Evolutionary conservation across 2,888 invertebrate genomes (phyloP), one percentile per base, ranked within the genome.

Genomic region (Ochropleura plecta): DNA sequence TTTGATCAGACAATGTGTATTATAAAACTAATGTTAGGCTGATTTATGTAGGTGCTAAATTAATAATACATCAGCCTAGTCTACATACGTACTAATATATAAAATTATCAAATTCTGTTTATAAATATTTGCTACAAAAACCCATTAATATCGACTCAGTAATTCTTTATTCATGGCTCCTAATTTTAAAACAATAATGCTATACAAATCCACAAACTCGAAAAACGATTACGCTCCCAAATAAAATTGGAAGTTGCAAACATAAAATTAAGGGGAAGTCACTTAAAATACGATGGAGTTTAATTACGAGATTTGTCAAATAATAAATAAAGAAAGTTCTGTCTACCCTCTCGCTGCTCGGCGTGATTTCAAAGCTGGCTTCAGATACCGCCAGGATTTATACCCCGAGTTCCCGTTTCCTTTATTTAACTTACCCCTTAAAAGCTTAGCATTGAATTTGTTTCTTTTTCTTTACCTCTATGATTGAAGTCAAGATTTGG

Each of bases 251-350:
- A 77, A 85, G 74, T 83, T 76, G 59, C 77, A 76, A 79, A 80
- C 76, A 81, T 77, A 74, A 84, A 87, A 85, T 87, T 82, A 82
- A 82, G 72, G 73, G 71, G 53, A 82, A 88, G 86, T 89, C 82
- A 86, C 86, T 90, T 89, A 85, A 89, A 91, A 90, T 78, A 84
- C 88, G 87, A 87, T 90, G 82, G 80, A 82, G 85, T 90, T 90
- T 91, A 91, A 92, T 92, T 90, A 92, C 88, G 85, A 90, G 90
- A 92, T 91, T 92, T 90, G 90, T 91, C 90, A 91, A 92, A 91
- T 90, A 91, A 92, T 91, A 92, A 91, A 92, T 91, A 92, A 90
- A 86, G 85, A 86, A 88, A 88, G 84, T 87, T 86, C 82, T 85
- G 82, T 84, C 82, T 80, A 78, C 69, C 77, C 76, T 75, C 83